These are phyloP conservation scores for Macrochelys suwanniensis DNA, from an alignment of 2,797 vertebrate genomes.

Conservation along the genomic window DNA sequence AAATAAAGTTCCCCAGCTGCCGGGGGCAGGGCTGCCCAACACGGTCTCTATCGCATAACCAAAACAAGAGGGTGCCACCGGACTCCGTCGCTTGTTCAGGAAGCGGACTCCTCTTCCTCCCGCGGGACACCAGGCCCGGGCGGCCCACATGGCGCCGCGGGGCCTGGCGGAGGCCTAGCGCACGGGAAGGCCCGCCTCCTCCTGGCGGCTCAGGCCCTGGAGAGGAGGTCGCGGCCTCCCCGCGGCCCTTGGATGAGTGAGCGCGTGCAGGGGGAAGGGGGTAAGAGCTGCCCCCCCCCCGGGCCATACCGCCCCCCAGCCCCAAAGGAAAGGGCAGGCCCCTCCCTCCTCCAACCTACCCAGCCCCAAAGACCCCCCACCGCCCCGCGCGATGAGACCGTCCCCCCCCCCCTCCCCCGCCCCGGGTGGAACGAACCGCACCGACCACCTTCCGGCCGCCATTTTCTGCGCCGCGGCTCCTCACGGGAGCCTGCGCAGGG, in stretches of 20 bases:
- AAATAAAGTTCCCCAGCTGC: neutral
- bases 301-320: neutral
- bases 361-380: rapidly evolving
- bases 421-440: neutral
- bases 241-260: constrained; percentile 1
- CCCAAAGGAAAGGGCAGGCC: rapidly evolving
- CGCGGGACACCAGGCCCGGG: constrained; percentile 32
- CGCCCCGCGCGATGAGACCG: rapidly evolving
- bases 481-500: constrained; percentile 41
- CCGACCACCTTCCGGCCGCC: constrained; percentile 61
- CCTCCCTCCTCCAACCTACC: neutral
- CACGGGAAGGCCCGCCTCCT: neutral
- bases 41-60: neutral
- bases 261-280: neutral
- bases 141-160: neutral
- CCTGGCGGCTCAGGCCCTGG: constrained; percentile 7
- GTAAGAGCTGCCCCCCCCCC: neutral
- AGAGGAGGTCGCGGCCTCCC: constrained; percentile 42
- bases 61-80: too few relatives aligned
- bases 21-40: too few relatives aligned
- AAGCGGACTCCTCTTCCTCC: neutral
- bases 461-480: constrained; percentile 65
- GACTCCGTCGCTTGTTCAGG: too few relatives aligned
- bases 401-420: neutral
- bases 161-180: neutral